A percentile compares a stretch with the other conserved stretches of the same genome.
Evolutionary conservation across 1,140 invertebrate genomes (phyloP).

Genomic region (Diuraphis noxia): DNA sequence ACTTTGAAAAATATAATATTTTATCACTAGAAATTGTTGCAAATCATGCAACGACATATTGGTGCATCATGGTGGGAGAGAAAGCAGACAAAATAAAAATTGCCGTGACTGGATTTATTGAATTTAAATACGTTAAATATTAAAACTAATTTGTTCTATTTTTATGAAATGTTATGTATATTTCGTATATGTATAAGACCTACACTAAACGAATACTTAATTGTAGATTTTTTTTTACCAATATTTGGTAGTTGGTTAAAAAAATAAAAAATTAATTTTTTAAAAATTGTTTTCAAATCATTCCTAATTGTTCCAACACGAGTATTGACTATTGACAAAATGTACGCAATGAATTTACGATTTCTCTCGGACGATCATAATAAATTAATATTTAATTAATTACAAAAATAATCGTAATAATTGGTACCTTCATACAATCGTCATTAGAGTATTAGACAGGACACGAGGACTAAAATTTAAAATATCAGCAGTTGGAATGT

Average conservation of each 20-base stretch:
- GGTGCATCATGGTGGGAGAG: slow-evolving; percentile 27
- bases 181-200: background rate
- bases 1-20: background rate
- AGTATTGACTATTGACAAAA: background rate
- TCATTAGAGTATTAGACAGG: too few relatives aligned
- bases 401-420: too few relatives aligned
- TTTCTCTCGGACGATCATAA: too few relatives aligned
- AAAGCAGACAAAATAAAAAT: slow-evolving; percentile 3
- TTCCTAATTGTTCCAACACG: background rate
- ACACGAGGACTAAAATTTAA: too few relatives aligned
- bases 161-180: slow-evolving; percentile 29
- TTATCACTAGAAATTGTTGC: background rate
- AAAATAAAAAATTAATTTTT: slow-evolving; percentile 40
- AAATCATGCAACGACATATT: background rate
- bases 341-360: too few relatives aligned
- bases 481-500: too few relatives aligned
- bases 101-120: background rate
- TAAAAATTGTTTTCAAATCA: slow-evolving; percentile 2
- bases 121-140: slow-evolving; percentile 15
- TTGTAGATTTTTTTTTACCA: slow-evolving; percentile 27
- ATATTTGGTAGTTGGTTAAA: slow-evolving; percentile 30
- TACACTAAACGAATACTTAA: background rate
- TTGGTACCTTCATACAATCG: too few relatives aligned
- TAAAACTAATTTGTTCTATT: slow-evolving; percentile 37
- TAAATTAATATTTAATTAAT: too few relatives aligned